Conservation (phyloP, 2,797 vertebrate species). For the Pangasius mekongensis region DNA sequence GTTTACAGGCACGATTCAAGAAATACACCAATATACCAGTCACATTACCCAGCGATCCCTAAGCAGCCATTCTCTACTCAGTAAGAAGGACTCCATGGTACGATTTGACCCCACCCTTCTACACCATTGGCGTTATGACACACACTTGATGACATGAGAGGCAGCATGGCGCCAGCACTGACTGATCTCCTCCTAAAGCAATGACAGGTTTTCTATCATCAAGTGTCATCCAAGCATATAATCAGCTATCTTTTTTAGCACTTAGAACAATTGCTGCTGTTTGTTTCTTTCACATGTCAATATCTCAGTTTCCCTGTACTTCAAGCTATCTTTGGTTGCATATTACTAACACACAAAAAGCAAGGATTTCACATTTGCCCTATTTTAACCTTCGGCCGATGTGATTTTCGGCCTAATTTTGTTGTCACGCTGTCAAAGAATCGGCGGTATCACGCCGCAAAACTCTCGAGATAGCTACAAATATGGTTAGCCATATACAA, state of each 20-base stretch:
- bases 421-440: too few relatives aligned
- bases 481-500: neutral
- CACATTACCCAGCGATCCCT: neutral
- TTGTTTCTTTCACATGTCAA: neutral
- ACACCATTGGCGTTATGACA: neutral
- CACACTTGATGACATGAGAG: neutral
- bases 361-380: neutral
- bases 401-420: neutral
- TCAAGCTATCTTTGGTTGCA: neutral
- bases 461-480: neutral
- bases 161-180: neutral
- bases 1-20: neutral
- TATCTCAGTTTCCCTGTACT: neutral
- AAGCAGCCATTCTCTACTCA: neutral
- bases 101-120: neutral
- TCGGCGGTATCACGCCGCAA: too few relatives aligned
- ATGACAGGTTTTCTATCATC: neutral
- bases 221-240: neutral
- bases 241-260: neutral
- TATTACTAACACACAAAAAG: neutral
- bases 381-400: neutral
- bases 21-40: neutral
- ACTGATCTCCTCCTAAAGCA: neutral
- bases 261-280: neutral
- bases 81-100: neutral